phyloP scores from a whole-genome alignment of 2,797 vertebrate genomes.

The Enteromius afrohamiltoni region DNA sequence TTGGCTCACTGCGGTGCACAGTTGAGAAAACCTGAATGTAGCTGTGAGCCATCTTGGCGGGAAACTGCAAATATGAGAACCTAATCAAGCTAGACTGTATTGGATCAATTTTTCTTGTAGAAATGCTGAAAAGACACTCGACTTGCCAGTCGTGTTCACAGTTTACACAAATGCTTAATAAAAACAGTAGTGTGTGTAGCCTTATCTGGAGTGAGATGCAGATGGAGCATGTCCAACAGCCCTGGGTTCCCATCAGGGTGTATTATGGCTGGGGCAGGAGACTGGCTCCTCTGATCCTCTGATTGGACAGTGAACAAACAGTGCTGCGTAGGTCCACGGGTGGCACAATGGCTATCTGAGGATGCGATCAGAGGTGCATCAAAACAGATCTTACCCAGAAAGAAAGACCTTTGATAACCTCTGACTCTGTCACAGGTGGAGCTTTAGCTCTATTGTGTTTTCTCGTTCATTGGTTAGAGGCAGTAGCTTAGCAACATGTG shows the following conservation, averaged over 20 bases:
- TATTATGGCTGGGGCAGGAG: constrained; percentile 82
- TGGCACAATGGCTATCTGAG: constrained; percentile 56
- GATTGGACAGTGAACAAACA: constrained; percentile 72
- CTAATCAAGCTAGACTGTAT: neutral
- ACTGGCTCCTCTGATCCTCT: constrained; percentile 82
- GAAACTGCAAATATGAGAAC: constrained; percentile 32
- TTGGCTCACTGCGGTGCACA: constrained; percentile 25
- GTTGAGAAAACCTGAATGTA: constrained; percentile 25
- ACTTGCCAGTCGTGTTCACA: constrained; percentile 68
- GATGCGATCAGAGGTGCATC: constrained; percentile 74
- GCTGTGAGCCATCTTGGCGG: neutral
- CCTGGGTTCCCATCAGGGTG: constrained; percentile 70
- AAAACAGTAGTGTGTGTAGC: constrained; percentile 83
- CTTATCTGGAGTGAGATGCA: constrained; percentile 78
- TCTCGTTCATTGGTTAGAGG: neutral
- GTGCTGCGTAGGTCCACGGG: constrained; percentile 65
- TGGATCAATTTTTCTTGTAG: constrained; percentile 5
- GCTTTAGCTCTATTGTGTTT: constrained; percentile 41
- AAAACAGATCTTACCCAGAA: constrained; percentile 64
- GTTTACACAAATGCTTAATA: constrained; percentile 81
- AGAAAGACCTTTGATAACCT: constrained; percentile 68
- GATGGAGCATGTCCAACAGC: constrained; percentile 71
- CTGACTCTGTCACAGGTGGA: constrained; percentile 67
- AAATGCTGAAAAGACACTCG: neutral
- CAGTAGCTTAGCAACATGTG: neutral